Conservation (phyloP, 2,797 vertebrate species). For the Dipus sagitta region DNA sequence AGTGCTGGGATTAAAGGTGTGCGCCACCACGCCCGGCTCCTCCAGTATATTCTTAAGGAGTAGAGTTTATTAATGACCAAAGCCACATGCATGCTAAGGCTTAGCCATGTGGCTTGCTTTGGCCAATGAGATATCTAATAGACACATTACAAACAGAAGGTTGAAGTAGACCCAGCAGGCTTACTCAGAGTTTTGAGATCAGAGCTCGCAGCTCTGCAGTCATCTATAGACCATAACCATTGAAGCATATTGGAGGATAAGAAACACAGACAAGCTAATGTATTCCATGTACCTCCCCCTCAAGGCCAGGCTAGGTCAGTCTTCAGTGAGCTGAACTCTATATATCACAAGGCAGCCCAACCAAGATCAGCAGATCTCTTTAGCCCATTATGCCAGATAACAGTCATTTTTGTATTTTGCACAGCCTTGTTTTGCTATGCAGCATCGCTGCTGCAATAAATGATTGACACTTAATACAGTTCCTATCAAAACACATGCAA, state of each 20-base stretch:
- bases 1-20: too few species aligned
- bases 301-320: neutral
- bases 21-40: too few species aligned
- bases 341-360: neutral
- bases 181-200: neutral
- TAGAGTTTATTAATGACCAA: neutral
- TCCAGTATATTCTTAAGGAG: neutral
- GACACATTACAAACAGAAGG: neutral
- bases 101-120: neutral
- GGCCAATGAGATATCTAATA: slow-evolving; percentile 7
- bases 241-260: neutral
- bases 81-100: neutral
- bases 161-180: neutral
- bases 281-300: neutral
- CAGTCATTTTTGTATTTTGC: neutral
- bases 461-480: neutral
- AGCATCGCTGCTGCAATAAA: neutral
- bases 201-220: neutral
- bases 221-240: neutral
- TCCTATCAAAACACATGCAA: neutral
- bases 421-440: neutral
- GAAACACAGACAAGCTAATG: neutral
- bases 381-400: neutral
- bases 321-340: neutral
- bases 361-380: neutral